A percentile compares a stretch with the other conserved stretches of the same genome.
Conservation (phyloP, 1,140 invertebrate genomes). For the Tigriopus japonicus region DNA sequence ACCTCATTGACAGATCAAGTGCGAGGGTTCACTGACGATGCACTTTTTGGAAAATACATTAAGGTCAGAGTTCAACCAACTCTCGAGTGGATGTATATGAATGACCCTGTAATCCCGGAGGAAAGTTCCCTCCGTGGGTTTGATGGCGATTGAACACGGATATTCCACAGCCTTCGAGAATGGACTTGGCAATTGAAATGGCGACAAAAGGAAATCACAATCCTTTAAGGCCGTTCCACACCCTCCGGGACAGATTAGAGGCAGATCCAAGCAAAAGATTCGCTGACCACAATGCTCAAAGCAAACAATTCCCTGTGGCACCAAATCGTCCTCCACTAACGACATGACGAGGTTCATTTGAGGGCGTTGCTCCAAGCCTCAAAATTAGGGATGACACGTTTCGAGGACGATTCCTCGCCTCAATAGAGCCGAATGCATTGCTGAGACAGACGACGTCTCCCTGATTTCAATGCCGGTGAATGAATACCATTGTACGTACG, state of each 20-base stretch:
- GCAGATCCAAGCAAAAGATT: conserved; percentile 52
- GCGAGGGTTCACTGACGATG: too few relatives aligned
- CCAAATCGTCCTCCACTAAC: too few relatives aligned
- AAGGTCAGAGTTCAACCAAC: not conserved
- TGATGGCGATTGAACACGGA: conserved; percentile 50
- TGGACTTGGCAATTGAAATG: conserved; percentile 39
- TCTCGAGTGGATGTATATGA: not conserved
- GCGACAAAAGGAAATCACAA: conserved; percentile 40
- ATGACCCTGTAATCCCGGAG: conserved; percentile 37
- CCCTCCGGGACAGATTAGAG: conserved; percentile 40
- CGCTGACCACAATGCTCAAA: conserved; percentile 57
- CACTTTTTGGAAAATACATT: not conserved
- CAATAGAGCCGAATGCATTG: too few relatives aligned
- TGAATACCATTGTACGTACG: too few relatives aligned
- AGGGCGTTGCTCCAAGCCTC: too few relatives aligned
- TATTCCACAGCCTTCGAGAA: conserved; percentile 49
- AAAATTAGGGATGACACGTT: too few relatives aligned
- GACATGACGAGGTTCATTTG: too few relatives aligned
- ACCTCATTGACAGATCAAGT: too few relatives aligned
- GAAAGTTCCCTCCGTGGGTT: conserved; percentile 58
- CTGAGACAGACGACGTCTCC: too few relatives aligned
- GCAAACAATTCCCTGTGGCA: conserved; percentile 57
- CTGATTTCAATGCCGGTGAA: too few relatives aligned
- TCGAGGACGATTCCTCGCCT: too few relatives aligned
- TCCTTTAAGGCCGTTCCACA: conserved; percentile 39